A percentile compares a stretch with the other conserved stretches of the same genome.
These are phyloP conservation scores for Metaphire vulgaris DNA, from an alignment of 1,140 invertebrate genomes.

Conservation along the genomic window DNA sequence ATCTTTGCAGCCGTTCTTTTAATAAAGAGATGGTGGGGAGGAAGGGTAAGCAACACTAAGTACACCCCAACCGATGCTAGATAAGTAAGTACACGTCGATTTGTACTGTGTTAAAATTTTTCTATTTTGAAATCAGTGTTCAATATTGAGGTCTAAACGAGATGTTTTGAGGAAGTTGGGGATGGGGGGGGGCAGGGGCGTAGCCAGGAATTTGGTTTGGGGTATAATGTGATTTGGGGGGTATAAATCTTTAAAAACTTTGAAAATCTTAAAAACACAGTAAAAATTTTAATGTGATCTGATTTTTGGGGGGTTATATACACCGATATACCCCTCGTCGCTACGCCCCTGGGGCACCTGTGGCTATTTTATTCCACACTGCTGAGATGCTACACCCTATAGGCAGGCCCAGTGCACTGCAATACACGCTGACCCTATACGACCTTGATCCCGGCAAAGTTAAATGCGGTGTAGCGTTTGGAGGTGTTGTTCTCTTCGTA, in stretches of 20 bases:
- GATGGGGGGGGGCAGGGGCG: neutral
- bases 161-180: neutral
- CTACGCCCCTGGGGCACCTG: neutral
- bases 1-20: neutral
- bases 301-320: too few species aligned
- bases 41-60: neutral
- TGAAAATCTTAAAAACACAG: too few species aligned
- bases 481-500: neutral
- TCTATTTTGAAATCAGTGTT: too few species aligned
- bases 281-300: too few species aligned
- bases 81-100: too few species aligned
- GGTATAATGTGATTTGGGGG: neutral
- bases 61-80: neutral
- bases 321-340: neutral
- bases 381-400: neutral
- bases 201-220: neutral
- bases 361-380: neutral
- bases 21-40: neutral
- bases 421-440: too few species aligned
- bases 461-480: neutral
- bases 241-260: too few species aligned
- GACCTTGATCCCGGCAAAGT: too few species aligned
- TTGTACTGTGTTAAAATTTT: too few species aligned
- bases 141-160: neutral
- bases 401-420: neutral